Base-by-base conservation (phyloP, 2,888 invertebrate genomes). In the Linyphia triangularis region DNA sequence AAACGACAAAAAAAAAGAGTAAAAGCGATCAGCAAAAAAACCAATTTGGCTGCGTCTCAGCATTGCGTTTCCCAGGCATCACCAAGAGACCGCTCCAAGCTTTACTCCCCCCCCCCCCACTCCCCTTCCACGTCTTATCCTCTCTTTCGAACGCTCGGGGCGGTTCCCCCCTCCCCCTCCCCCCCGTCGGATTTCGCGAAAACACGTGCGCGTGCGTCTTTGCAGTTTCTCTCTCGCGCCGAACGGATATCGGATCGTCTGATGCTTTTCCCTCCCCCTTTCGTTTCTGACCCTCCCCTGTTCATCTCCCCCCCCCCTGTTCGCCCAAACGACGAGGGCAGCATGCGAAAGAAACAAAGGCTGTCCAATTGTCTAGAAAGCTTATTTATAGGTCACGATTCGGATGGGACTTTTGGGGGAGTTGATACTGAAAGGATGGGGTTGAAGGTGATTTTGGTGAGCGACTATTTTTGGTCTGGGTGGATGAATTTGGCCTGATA, bases 41-140 rank as follows among this genome's bases (percentile, higher is more conserved):
- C 86, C 86, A 86, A 86, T 86, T 86, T 86, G 86, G 86, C 86
- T 81, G 86, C 86, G 81, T 86, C 86, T 86, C 86, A 86, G 86
- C 81, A 86, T 85, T 85, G 69, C 85, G 79, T 85, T 85, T 85
- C 85, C 85, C 72, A 85, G 85, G 85, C 79, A 85, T 85, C 85
- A 85, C 85, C 79, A 72, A 70, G 79, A 85, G 85, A 85, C 85
- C 85, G 85, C 79, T 85, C 85, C 79, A 78, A 72, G 72, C 43
- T 43, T 24, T 13, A 19, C 37, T 22, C n/a, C 43, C 63, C 59
- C 22, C 19, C 51, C 79, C 37, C 63, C 37, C 51, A 0, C 57
- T 37, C 33, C 84, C 67, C 57, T 63, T 65, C 69, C 69, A 69
- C 69, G 70, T 78, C 78, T 70, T 57, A 81, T 81, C 81, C 69